Percentiles rank a stretch among this genome's conserved stretches.
Evolutionary conservation across 2,797 vertebrate species (phyloP).

Genomic region (Erethizon dorsatum): DNA sequence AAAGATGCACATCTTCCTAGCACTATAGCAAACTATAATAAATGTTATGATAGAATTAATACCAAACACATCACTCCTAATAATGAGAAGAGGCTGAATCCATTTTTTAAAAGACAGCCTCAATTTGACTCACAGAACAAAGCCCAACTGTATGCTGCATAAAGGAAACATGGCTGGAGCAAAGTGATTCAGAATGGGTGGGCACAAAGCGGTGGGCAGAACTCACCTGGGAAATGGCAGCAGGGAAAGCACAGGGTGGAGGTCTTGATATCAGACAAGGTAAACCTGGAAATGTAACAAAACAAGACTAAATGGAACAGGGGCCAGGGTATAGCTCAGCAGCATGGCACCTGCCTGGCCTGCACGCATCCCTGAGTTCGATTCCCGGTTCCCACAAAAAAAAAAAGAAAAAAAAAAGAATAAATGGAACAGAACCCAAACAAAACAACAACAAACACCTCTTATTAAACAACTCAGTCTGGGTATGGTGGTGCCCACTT

Average conservation of each 20-base stretch:
- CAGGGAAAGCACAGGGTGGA: background rate
- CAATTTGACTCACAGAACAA: background rate
- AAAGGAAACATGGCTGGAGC: background rate
- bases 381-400: no score
- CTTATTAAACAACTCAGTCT: background rate
- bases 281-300: background rate
- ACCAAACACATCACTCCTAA: background rate
- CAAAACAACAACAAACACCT: background rate
- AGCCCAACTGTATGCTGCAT: background rate
- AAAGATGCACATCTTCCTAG: background rate
- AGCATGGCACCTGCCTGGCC: no score
- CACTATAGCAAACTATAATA: background rate
- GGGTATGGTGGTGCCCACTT: background rate
- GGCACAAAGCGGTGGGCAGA: background rate
- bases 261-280: background rate
- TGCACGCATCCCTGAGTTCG: no score
- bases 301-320: no score
- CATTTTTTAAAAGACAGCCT: background rate
- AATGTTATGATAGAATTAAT: constrained; percentile 13
- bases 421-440: background rate
- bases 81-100: background rate
- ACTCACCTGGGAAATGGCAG: background rate
- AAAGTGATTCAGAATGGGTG: background rate
- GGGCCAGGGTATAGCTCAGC: no score
- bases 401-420: no score